A percentile compares a stretch with the other conserved stretches of the same genome.
These are phyloP conservation scores for Podilymbus podiceps DNA, from an alignment of 2,113 vertebrate species.

Conservation along the genomic window DNA sequence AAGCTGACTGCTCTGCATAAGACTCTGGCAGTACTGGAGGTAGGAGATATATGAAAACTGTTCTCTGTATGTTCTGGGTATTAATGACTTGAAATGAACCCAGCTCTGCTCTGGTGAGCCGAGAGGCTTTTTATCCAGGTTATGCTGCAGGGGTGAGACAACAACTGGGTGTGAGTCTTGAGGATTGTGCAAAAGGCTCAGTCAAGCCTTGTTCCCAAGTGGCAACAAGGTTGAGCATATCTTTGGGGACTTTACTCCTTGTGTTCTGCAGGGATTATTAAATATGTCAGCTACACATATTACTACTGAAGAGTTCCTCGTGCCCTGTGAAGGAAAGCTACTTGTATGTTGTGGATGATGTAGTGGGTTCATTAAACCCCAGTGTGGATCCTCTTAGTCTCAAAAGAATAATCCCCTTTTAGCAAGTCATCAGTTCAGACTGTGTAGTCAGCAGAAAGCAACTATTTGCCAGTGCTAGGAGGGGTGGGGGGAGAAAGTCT, in stretches of 20 bases:
- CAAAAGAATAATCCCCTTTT: neutral
- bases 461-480: neutral
- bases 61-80: neutral
- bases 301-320: neutral
- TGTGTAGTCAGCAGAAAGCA: neutral
- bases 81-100: neutral
- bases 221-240: neutral
- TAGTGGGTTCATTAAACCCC: neutral
- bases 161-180: neutral
- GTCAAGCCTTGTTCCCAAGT: neutral
- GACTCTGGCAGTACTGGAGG: neutral
- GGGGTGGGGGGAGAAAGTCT: neutral
- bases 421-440: neutral
- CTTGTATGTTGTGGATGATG: neutral
- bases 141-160: neutral
- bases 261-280: conserved; percentile 3
- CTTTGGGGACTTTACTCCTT: neutral
- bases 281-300: neutral
- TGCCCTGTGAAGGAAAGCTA: neutral
- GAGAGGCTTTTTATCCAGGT: neutral
- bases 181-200: neutral
- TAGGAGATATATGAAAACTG: neutral
- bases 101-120: neutral
- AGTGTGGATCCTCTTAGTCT: neutral
- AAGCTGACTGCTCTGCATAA: neutral